phyloP scores from a whole-genome alignment of 2,113 vertebrate genomes.

The Harpagus bidentatus region DNA sequence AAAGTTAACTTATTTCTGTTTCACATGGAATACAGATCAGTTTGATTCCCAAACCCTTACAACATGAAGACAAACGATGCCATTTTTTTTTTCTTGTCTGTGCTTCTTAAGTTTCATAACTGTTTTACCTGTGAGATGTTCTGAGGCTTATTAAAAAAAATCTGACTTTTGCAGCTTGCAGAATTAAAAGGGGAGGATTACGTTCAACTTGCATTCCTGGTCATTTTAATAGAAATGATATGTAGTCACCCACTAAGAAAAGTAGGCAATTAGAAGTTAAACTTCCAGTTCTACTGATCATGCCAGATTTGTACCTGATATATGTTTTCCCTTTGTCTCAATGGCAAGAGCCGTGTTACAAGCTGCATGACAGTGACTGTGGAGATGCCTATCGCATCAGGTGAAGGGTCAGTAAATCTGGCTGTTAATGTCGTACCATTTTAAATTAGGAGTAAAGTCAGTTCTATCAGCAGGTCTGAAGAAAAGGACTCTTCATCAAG shows the following conservation, averaged over 20 bases:
- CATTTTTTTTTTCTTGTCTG: neutral
- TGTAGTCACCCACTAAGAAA: neutral
- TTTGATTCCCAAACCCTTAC: neutral
- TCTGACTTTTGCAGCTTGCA: neutral
- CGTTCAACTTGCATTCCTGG: neutral
- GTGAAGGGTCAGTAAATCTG: neutral
- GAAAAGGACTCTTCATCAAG: neutral
- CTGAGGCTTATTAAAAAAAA: neutral
- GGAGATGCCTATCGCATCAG: neutral
- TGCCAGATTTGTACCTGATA: neutral
- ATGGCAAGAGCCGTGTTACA: neutral
- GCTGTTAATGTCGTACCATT: neutral
- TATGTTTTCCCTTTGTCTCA: neutral
- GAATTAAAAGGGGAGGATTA: neutral
- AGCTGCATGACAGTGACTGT: rapidly evolving
- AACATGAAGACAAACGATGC: neutral
- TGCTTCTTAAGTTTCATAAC: neutral
- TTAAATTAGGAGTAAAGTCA: neutral
- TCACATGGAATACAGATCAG: neutral
- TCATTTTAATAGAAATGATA: neutral
- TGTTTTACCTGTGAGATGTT: neutral
- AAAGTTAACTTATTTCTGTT: neutral
- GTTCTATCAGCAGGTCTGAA: neutral
- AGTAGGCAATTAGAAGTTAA: neutral
- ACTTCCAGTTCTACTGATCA: neutral